A percentile compares a stretch with the other conserved stretches of the same genome.
Conservation (phyloP, 2,113 vertebrate genomes). For the Gymnobelideus leadbeateri region DNA sequence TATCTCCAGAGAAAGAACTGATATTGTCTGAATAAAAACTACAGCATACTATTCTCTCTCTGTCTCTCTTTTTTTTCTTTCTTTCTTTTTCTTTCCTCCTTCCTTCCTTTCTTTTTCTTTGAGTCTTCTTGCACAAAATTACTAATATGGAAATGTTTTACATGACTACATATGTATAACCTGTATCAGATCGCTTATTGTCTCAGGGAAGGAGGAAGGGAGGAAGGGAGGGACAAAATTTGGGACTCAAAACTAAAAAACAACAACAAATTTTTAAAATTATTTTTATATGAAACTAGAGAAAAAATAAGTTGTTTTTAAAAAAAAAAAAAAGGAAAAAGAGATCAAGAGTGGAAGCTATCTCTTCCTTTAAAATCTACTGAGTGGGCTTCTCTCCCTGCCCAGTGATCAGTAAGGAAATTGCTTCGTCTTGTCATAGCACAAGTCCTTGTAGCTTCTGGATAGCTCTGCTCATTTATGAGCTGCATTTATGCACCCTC, state of each 20-base stretch:
- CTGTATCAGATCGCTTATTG: no score
- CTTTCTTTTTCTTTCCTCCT: no score
- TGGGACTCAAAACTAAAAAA: not conserved
- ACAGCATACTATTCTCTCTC: no score
- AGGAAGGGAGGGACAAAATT: not conserved
- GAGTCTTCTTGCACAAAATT: not conserved
- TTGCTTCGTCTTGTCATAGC: not conserved
- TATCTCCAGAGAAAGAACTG: no score
- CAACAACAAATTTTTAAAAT: no score
- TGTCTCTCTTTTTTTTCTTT: no score
- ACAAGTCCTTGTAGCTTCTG: not conserved
- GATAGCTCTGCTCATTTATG: not conserved
- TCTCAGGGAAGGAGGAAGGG: not conserved
- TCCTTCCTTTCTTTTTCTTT: no score
- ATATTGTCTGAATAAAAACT: no score
- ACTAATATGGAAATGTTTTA: not conserved
- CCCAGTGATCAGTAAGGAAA: not conserved
- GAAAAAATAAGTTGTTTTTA: not conserved
- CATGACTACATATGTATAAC: no score
- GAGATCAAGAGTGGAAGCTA: not conserved
- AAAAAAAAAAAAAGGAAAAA: not conserved
- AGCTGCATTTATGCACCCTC: not conserved
- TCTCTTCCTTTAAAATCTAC: not conserved
- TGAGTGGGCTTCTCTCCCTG: not conserved
- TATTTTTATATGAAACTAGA: no score